Conservation (phyloP, 2,888 invertebrate species). For the Pachliopta kotzebuea region DNA sequence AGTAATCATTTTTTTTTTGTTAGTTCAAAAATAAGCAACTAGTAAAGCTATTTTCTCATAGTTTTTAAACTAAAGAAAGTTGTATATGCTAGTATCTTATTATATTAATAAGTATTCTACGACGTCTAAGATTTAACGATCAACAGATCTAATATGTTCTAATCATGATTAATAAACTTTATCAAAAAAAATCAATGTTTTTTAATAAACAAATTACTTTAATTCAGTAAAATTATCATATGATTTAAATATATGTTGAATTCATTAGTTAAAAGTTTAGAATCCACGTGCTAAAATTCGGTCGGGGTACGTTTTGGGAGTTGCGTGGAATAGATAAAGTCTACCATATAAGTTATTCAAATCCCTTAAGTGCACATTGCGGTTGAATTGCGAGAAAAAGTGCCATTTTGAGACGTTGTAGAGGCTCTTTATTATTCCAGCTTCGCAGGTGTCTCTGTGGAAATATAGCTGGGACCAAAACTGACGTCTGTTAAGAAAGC, state of each 20-base stretch:
- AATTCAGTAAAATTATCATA: background rate
- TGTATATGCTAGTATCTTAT: too few species aligned
- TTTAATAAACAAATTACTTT: background rate
- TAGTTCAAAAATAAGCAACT: background rate
- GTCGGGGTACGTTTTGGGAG: slow-evolving; percentile 58
- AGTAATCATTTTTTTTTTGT: background rate
- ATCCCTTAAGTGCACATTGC: slow-evolving; percentile 79
- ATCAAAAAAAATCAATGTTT: too few species aligned
- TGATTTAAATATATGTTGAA: background rate
- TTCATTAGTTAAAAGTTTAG: slow-evolving; percentile 35
- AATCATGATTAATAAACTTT: too few species aligned
- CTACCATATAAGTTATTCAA: slow-evolving; percentile 77
- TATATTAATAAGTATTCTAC: background rate
- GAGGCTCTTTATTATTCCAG: slow-evolving; percentile 77
- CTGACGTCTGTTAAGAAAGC: slow-evolving; percentile 49
- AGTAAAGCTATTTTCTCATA: background rate
- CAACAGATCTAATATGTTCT: too few species aligned
- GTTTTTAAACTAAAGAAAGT: too few species aligned
- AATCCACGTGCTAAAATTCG: slow-evolving; percentile 52
- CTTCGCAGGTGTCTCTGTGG: slow-evolving; percentile 72
- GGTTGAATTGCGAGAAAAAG: slow-evolving; percentile 78
- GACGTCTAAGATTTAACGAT: background rate
- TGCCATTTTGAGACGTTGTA: slow-evolving; percentile 76
- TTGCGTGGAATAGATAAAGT: slow-evolving; percentile 71
- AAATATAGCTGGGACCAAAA: slow-evolving; percentile 57